Evolutionary conservation across 53 echinoderm and acorn worm genomes (phyloP), one percentile per base, ranked within the genome.

Genomic region (Echinometra lucunter): DNA sequence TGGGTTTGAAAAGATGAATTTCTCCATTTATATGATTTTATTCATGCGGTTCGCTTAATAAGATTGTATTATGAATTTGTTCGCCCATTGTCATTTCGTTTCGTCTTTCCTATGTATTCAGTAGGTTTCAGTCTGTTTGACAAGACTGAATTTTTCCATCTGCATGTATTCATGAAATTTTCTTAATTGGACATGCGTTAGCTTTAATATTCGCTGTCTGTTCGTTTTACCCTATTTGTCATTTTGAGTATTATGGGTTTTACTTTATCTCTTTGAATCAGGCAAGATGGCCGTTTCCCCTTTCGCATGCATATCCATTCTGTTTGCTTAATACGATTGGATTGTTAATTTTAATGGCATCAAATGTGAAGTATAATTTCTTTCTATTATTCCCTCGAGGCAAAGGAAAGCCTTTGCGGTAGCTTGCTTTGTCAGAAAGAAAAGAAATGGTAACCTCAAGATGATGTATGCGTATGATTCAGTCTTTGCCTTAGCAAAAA

Each of bases 381-480:
- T 28, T 49, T 53, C 28, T n/a, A 85, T 30, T 6, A 85, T 85
- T 85, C 49, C 85, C 47, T 16, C 13, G 21, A 85, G 85, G 85
- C 12, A 9, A 45, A 49, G 85, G 49, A 3, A 81, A 42, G 44
- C 44, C 25, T 72, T 25, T 44, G 32, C 81, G 81, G 17, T 17
- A 72, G 40, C 81, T 44, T 44, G 13, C n/a, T n/a, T 11, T 44
- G 81, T 81, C 81, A 23, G 72, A 72, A 72, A 72, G 35, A 35
- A 78, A 7, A 6, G 49, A 27, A 85, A 85, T 34, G n/a, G n/a
- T 34, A n/a, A 49, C 49, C 45, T n/a, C 0, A 85, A 49, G 28
- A 45, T 85, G 85, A 85, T 85, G 13, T 45, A 81, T 42, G 38
- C 19, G 44, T 81, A 85, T 85, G 85, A 85, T 85, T 85, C 85